Base-by-base conservation (phyloP, 1,140 invertebrate genomes). In the Galleria mellonella region DNA sequence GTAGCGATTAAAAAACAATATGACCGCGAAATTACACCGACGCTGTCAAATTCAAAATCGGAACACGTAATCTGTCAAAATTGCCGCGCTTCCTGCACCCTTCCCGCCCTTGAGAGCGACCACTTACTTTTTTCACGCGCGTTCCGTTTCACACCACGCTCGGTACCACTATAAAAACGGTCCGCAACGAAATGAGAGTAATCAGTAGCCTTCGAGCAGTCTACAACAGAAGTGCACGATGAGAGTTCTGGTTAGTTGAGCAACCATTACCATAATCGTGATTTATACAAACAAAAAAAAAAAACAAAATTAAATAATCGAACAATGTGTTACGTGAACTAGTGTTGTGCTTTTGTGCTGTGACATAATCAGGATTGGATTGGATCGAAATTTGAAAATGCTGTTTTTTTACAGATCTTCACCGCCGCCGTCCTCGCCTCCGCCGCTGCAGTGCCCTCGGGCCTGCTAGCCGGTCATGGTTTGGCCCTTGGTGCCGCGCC, bases 171-270 rank as follows among this genome's bases (percentile, higher is more conserved):
- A 84, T 84, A 84, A 83, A 84, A 74, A 69, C 62, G 43, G 28
- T 15, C 58, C 55, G 43, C 65, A 44, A 55, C 81, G 56, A 71
- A 82, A 74, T 68, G 65, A 77, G 72, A 75, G 68, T 78, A 84
- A 60, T 81, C 81, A 84, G 78, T 84, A 84, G 81, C 81, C 64
- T 67, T 72, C 78, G 81, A 67, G 81, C 78, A 84, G 81, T 84
- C 81, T 81, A 74, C 62, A 47, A 77, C 68, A 75, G 81, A 85
- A 85, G 76, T 85, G 75, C 81, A 85, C 62, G 78, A 84, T 84
- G 81, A 83, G 81, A 84, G 61, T 84, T 77, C 81, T 84, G 81
- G 81, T 83, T 60, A 77, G 81, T 81, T 71, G 33, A 45, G 32
- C 52, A 29, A 38, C 28, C 17, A 28, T 41, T 33, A 47, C 17